phyloP scores from a whole-genome alignment of 2,113 vertebrate species.

The Emydocephalus ijimae region DNA sequence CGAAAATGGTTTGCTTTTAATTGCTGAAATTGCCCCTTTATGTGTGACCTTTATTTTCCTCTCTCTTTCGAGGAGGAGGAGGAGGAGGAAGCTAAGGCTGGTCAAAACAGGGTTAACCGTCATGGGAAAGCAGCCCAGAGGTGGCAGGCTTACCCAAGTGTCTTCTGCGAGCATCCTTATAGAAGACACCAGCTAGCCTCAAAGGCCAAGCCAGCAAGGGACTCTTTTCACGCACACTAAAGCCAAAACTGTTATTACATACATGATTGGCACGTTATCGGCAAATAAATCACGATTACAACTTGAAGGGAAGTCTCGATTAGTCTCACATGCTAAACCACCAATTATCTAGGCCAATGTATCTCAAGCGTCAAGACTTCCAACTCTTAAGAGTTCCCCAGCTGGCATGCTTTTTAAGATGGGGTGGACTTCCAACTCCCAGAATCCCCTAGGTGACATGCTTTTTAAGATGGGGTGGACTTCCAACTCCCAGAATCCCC shows the following conservation, averaged over 20 bases:
- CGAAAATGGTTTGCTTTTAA: constrained; percentile 52
- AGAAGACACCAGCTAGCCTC: neutral
- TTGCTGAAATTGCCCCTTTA: constrained; percentile 25
- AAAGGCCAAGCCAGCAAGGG: neutral
- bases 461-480: too few species aligned
- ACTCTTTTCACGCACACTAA: too few species aligned
- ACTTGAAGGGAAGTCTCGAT: neutral
- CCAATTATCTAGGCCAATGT: neutral
- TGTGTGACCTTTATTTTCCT: neutral
- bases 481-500: too few species aligned
- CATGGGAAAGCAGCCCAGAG: neutral
- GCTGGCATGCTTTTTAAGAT: too few species aligned
- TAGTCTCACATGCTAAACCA: neutral
- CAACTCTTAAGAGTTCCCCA: too few species aligned
- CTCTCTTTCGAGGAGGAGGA: neutral
- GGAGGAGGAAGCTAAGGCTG: neutral
- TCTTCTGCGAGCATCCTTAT: neutral
- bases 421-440: too few species aligned
- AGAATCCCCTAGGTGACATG: neutral
- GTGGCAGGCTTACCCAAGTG: neutral
- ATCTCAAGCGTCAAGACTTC: neutral
- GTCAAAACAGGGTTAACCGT: neutral
- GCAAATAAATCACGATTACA: neutral
- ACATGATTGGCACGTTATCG: neutral
- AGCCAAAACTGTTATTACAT: neutral